A percentile compares a stretch with the other conserved stretches of the same genome.
Evolutionary conservation across 2,888 invertebrate species (phyloP).

Genomic region (Actias luna): DNA sequence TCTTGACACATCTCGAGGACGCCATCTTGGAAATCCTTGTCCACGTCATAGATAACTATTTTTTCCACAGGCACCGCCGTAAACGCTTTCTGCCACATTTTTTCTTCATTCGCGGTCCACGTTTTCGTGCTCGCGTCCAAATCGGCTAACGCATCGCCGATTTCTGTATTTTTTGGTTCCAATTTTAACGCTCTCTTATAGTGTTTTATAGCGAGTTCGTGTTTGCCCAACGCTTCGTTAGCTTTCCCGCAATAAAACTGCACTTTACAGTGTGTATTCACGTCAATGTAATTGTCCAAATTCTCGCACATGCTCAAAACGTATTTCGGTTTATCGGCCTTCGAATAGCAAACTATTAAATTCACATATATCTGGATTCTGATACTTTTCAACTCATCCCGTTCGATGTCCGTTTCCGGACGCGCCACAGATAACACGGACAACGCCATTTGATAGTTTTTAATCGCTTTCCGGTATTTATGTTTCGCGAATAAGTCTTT

Average conservation of each 20-base stretch:
- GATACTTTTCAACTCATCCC: constrained; percentile 46
- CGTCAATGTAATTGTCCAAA: constrained; percentile 52
- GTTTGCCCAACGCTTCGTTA: constrained; percentile 51
- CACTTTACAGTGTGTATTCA: constrained; percentile 62
- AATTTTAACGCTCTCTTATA: constrained; percentile 67
- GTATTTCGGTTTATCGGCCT: constrained; percentile 60
- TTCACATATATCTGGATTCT: constrained; percentile 59
- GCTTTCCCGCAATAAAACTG: constrained; percentile 65
- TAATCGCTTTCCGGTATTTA: constrained; percentile 51
- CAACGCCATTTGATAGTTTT: constrained; percentile 60
- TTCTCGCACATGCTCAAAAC: constrained; percentile 61
- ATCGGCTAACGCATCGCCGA: constrained; percentile 52
- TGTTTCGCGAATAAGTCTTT: constrained; percentile 51
- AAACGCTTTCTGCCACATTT: constrained; percentile 65
- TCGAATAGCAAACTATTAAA: constrained; percentile 65
- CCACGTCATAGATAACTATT: constrained; percentile 49
- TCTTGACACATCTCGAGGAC: constrained; percentile 61
- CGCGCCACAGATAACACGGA: constrained; percentile 49
- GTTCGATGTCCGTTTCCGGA: constrained; percentile 45
- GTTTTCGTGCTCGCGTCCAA: constrained; percentile 49
- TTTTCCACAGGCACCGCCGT: constrained; percentile 38
- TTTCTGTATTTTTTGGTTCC: constrained; percentile 69
- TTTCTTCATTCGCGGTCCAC: constrained; percentile 45
- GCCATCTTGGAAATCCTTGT: constrained; percentile 56
- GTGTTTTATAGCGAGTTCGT: constrained; percentile 52